Evolutionary conservation across 2,888 invertebrate genomes (phyloP), one percentile per base, ranked within the genome.

Genomic region (Drosophila mettleri): DNA sequence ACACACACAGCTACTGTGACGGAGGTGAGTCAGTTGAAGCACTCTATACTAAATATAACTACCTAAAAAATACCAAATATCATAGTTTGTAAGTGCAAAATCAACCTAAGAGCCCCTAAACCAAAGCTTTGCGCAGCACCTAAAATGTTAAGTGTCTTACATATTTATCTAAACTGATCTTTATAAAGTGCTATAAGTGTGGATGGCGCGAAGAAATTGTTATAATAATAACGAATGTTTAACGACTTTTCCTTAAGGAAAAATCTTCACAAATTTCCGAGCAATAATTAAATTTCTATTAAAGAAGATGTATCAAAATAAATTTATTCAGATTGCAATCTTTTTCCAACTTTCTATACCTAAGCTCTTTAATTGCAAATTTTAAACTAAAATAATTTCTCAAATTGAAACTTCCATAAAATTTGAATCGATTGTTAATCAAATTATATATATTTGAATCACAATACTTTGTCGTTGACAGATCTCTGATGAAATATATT

Each of bases 21-120:
- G 83, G 87, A 83, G 83, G 83, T 83, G 83, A 83, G 83, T 83
- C 85, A 78, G 83, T 83, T 83, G 83, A 83, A 78, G 83, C 86
- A 86, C 83, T 83, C 83, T 83, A 83, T 86, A 73, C 83, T 83
- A 86, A 74, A 83, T 80, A 80, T 69, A 70, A 71, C 78, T 72
- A 66, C 58, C 76, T 74, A 82, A 68, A 63, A 62, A 62, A 60
- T 82, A 65, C 80, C 48, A 48, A 59, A 67, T 83, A 69, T 69
- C 64, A 85, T 87, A 83, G 87, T 55, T 81, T 71, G 24, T 83
- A 83, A 83, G 82, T 74, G 83, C 76, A 77, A 62, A 48, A 69
- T 61, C 46, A 58, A 41, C 54, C 33, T 39, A 29, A 24, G 27
- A 29, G 38, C 16, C 54, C 39, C 22, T 34, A 20, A 3, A n/a